Percentiles rank a stretch among this genome's conserved stretches.
Conservation (phyloP, 1,140 invertebrate species). For the Drosophila insularis region DNA sequence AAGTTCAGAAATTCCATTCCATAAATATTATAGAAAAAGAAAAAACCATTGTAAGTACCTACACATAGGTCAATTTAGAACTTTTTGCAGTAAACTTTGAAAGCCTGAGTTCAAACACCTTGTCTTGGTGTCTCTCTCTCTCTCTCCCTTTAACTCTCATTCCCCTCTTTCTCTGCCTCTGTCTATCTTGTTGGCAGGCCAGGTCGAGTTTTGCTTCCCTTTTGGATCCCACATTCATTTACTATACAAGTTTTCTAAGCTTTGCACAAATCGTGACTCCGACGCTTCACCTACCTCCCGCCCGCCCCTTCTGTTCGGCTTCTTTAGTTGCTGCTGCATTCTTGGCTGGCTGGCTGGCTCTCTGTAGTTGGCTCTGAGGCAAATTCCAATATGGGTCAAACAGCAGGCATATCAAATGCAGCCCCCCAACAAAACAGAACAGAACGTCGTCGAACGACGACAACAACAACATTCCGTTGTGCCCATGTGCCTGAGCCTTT, state of each 20-base stretch:
- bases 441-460: constrained; percentile 21
- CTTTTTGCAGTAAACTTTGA: constrained; percentile 54
- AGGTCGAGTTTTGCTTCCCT: constrained; percentile 47
- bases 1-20: constrained; percentile 40
- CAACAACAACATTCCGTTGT: constrained; percentile 55
- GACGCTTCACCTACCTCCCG: background rate
- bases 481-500: constrained; percentile 8
- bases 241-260: constrained; percentile 62
- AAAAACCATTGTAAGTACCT: background rate
- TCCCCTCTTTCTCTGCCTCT: background rate
- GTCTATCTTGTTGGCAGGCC: constrained; percentile 38
- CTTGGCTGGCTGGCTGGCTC: constrained; percentile 12
- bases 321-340: constrained; percentile 31
- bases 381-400: constrained; percentile 82
- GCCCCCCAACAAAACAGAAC: constrained; percentile 42
- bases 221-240: constrained; percentile 59
- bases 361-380: constrained; percentile 37
- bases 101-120: constrained; percentile 66
- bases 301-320: background rate
- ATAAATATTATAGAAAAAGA: no score
- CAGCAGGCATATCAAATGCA: constrained; percentile 77
- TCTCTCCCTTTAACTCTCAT: background rate
- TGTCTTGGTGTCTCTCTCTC: background rate
- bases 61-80: constrained; percentile 34
- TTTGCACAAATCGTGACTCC: constrained; percentile 69